phyloP scores from a whole-genome alignment of 92 coral and sea anemone species.

The Epizoanthus stellaris region DNA sequence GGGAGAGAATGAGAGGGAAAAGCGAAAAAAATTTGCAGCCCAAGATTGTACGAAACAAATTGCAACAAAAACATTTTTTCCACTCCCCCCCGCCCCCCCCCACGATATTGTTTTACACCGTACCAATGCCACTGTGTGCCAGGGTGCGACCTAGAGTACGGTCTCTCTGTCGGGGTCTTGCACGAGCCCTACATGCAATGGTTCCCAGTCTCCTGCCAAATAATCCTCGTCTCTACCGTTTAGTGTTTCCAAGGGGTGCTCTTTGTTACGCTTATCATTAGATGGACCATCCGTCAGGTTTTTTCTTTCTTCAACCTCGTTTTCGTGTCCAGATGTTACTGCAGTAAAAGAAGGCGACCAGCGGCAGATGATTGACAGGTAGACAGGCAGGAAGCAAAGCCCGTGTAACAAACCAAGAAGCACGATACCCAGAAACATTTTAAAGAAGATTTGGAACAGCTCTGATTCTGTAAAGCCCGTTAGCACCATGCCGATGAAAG shows the following conservation, averaged over 20 bases:
- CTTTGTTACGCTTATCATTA: not conserved
- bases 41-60: too few species aligned
- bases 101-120: too few species aligned
- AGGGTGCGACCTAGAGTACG: not conserved
- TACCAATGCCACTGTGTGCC: too few species aligned
- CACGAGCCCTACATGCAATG: not conserved
- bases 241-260: not conserved
- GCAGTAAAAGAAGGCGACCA: slow-evolving; percentile 38
- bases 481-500: slow-evolving; percentile 81
- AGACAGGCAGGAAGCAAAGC: slow-evolving; percentile 78
- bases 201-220: not conserved
- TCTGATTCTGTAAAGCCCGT: slow-evolving; percentile 76
- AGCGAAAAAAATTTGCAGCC: too few species aligned
- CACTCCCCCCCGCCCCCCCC: too few species aligned
- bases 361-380: slow-evolving; percentile 75
- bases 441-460: slow-evolving; percentile 78
- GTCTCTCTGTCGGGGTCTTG: not conserved
- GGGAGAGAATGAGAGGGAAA: too few species aligned
- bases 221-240: not conserved
- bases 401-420: slow-evolving; percentile 82
- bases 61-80: too few species aligned
- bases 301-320: not conserved
- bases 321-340: not conserved
- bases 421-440: slow-evolving; percentile 84
- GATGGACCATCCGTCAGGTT: not conserved